Conservation (phyloP, 2,113 vertebrate genomes). For the Gopherus flavomarginatus region DNA sequence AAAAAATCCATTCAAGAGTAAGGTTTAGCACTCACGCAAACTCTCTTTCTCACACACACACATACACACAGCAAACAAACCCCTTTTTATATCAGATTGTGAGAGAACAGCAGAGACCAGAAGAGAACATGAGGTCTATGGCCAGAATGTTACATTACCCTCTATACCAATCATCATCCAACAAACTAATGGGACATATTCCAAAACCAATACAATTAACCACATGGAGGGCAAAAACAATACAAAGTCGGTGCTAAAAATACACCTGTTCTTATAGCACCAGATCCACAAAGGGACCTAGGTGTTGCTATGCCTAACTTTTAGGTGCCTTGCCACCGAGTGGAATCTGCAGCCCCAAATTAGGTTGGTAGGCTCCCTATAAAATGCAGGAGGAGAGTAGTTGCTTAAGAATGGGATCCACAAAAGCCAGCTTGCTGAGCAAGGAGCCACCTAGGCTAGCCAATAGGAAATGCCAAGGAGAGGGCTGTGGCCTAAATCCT, state of each 20-base stretch:
- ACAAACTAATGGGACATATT: not conserved
- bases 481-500: not conserved
- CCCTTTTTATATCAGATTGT: not conserved
- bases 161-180: accelerated
- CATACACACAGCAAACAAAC: not conserved
- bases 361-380: not conserved
- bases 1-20: not conserved
- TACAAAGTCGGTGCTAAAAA: not conserved
- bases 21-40: accelerated
- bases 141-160: not conserved
- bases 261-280: not conserved
- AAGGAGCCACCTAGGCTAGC: not conserved
- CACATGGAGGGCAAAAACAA: not conserved
- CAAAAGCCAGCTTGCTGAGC: not conserved
- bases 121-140: not conserved
- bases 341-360: not conserved
- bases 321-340: not conserved
- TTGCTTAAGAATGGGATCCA: not conserved
- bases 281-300: not conserved
- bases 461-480: not conserved
- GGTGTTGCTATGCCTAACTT: not conserved
- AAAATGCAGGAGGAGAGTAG: not conserved
- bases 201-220: accelerated
- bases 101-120: constrained; percentile 31
- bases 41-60: not conserved